Percentiles rank a stretch among this genome's conserved stretches.
Conservation (phyloP, 2,888 invertebrate genomes). For the Agrotis segetum region DNA sequence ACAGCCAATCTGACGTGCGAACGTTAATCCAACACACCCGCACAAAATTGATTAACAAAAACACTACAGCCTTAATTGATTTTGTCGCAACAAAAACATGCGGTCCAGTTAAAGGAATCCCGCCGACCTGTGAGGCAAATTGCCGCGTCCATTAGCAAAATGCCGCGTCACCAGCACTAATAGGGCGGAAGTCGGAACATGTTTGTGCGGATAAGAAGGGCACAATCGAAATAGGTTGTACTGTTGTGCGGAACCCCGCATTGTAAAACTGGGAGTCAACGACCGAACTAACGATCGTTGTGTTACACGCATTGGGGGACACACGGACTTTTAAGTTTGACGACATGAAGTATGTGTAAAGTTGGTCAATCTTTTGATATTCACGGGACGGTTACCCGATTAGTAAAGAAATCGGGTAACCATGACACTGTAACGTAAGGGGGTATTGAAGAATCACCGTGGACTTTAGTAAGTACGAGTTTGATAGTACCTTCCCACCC, state of each 20-base stretch:
- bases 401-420: background rate
- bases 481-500: no score
- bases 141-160: constrained; percentile 62
- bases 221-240: constrained; percentile 75
- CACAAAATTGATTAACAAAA: constrained; percentile 47
- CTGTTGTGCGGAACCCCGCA: constrained; percentile 61
- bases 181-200: constrained; percentile 63
- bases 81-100: constrained; percentile 49
- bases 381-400: background rate
- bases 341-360: background rate
- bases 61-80: constrained; percentile 46
- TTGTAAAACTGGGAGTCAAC: constrained; percentile 73
- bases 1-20: constrained; percentile 16
- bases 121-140: background rate
- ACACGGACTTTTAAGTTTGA: constrained; percentile 29
- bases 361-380: no score
- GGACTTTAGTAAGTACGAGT: no score
- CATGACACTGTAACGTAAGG: no score
- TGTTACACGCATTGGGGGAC: constrained; percentile 65
- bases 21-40: constrained; percentile 16
- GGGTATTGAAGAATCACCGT: no score
- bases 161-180: constrained; percentile 67
- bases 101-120: constrained; percentile 46
- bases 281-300: constrained; percentile 76
- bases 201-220: constrained; percentile 71